These are phyloP conservation scores for Formica aserva DNA, from an alignment of 2,888 invertebrate species.

Conservation along the genomic window DNA sequence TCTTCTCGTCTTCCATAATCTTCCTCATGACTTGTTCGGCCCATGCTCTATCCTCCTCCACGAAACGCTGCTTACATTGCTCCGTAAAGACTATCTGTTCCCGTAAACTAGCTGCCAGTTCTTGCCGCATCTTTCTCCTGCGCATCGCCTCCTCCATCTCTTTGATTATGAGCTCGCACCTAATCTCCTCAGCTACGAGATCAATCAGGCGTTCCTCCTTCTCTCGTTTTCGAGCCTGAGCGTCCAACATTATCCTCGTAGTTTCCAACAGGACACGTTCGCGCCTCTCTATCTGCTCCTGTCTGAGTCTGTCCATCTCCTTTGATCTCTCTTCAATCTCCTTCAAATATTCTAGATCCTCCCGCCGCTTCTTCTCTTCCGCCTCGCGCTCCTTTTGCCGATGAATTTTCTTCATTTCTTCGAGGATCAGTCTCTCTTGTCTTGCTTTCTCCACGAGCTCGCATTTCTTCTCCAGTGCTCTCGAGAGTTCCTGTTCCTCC, in stretches of 20 bases:
- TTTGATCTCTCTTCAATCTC: slow-evolving; percentile 71
- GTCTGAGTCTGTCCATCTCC: slow-evolving; percentile 49
- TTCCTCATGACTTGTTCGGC: slow-evolving; percentile 76
- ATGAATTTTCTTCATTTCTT: slow-evolving; percentile 70
- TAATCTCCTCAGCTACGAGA: slow-evolving; percentile 77
- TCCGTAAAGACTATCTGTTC: slow-evolving; percentile 77
- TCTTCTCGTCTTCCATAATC: slow-evolving; percentile 77
- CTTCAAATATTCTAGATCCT: slow-evolving; percentile 67
- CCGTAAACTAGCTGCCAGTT: slow-evolving; percentile 70
- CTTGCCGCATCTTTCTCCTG: slow-evolving; percentile 62
- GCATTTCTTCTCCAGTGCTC: slow-evolving; percentile 58
- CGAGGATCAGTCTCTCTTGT: slow-evolving; percentile 69
- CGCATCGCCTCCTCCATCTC: slow-evolving; percentile 71
- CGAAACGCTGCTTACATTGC: slow-evolving; percentile 70
- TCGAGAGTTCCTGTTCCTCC: slow-evolving; percentile 70
- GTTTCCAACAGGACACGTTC: slow-evolving; percentile 66
- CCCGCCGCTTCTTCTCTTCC: slow-evolving; percentile 55
- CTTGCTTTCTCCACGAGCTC: slow-evolving; percentile 66
- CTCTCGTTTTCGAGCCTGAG: slow-evolving; percentile 60
- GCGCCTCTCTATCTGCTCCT: slow-evolving; percentile 57
- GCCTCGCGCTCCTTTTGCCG: slow-evolving; percentile 61
- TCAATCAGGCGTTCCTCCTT: slow-evolving; percentile 71
- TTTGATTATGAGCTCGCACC: slow-evolving; percentile 66
- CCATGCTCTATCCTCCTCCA: slow-evolving; percentile 76
- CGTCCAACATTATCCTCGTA: slow-evolving; percentile 68